Conservation (phyloP, 2,797 vertebrate genomes). For the Semaprochilodus insignis region DNA sequence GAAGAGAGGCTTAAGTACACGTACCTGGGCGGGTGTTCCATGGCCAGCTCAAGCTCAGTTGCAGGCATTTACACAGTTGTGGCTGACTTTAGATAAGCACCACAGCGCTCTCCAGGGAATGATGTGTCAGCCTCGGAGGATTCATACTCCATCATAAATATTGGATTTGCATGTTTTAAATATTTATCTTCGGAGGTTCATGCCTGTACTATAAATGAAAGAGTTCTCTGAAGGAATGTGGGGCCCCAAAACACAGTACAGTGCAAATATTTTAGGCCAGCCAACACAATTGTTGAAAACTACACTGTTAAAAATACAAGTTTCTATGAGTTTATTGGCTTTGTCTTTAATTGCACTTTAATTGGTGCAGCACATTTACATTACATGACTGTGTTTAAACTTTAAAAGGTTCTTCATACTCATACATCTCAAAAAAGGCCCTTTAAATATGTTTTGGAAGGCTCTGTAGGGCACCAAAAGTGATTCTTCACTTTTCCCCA, state of each 20-base stretch:
- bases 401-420: too few relatives aligned
- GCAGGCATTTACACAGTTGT: slow-evolving; percentile 2
- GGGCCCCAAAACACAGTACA: neutral
- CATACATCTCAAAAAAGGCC: too few relatives aligned
- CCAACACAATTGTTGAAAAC: neutral
- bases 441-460: too few relatives aligned
- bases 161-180: slow-evolving; percentile 43
- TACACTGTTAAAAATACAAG: neutral
- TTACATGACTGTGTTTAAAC: too few relatives aligned
- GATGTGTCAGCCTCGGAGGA: slow-evolving; percentile 26
- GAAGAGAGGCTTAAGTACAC: neutral
- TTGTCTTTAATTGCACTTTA: too few relatives aligned
- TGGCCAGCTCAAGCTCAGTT: neutral
- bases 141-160: slow-evolving; percentile 23
- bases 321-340: too few relatives aligned
- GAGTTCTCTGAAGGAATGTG: neutral
- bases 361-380: too few relatives aligned
- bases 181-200: slow-evolving; percentile 24
- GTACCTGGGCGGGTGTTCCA: neutral
- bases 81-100: slow-evolving; percentile 14
- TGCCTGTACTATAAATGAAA: neutral
- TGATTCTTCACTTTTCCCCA: too few relatives aligned
- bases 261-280: neutral
- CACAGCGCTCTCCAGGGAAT: neutral
- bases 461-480: too few relatives aligned